phyloP scores from a whole-genome alignment of 2,797 vertebrate genomes.

The Gambusia yucatana region DNA sequence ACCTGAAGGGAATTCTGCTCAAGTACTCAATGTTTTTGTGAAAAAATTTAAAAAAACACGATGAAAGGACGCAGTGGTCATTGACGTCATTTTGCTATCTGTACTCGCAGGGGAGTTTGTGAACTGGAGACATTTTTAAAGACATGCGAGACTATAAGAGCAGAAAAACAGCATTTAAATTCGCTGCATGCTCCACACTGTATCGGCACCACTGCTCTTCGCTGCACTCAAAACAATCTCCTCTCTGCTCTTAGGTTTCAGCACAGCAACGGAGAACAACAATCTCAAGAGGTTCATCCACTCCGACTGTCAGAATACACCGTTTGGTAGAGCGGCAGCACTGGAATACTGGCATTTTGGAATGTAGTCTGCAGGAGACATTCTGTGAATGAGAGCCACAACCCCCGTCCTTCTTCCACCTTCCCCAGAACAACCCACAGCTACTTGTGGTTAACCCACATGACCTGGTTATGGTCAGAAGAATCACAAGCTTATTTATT shows the following conservation, averaged over 20 bases:
- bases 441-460: conserved; percentile 72
- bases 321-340: conserved; percentile 8
- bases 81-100: conserved; percentile 5
- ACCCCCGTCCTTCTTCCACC: conserved; percentile 46
- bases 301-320: conserved; percentile 32
- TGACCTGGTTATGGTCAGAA: conserved; percentile 63
- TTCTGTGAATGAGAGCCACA: conserved; percentile 42
- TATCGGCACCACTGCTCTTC: conserved; percentile 48
- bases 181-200: conserved; percentile 58
- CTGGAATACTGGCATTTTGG: conserved; percentile 27
- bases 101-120: conserved; percentile 5
- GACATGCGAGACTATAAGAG: conserved; percentile 51
- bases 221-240: conserved; percentile 38
- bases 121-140: conserved; percentile 48
- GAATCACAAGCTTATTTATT: conserved; percentile 58
- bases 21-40: conserved; percentile 24
- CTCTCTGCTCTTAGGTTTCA: conserved; percentile 43
- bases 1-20: conserved; percentile 25
- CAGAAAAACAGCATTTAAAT: conserved; percentile 55
- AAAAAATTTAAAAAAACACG: neutral
- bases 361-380: conserved; percentile 28
- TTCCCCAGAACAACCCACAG: conserved; percentile 68
- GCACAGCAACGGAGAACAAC: conserved; percentile 45
- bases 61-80: conserved; percentile 8
- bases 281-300: conserved; percentile 44